Percentiles rank a stretch among this genome's conserved stretches.
Conservation (phyloP, 30 jellyfish, hydroid and myxozoan genomes). For the Catostylus mosaicus region DNA sequence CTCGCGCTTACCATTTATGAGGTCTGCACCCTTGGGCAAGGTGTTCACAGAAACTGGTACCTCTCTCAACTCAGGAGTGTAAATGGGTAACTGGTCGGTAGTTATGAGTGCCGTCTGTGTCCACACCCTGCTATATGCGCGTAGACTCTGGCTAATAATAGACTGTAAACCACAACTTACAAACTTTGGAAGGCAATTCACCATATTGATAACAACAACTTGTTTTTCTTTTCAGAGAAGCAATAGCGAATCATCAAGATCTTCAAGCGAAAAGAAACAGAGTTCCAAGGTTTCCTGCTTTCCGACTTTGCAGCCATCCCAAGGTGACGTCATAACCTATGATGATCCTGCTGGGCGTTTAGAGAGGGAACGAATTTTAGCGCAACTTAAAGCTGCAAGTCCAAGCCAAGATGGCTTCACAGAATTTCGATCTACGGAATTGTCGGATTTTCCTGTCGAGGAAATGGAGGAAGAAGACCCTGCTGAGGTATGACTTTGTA, state of each 20-base stretch:
- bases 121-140: no score
- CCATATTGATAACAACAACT: no score
- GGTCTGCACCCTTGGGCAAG: no score
- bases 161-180: no score
- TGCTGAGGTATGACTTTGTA: not conserved
- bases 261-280: slow-evolving; percentile 42
- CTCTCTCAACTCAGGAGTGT: no score
- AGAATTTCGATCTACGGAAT: slow-evolving; percentile 34
- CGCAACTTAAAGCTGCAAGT: slow-evolving; percentile 91
- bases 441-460: slow-evolving; percentile 39
- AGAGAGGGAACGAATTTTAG: slow-evolving; percentile 92
- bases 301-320: slow-evolving; percentile 84
- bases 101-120: no score
- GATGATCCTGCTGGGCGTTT: slow-evolving; percentile 97
- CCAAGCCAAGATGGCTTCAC: slow-evolving; percentile 88
- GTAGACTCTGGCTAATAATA: no score
- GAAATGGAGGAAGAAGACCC: slow-evolving; percentile 7
- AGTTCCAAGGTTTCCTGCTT: not conserved
- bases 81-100: no score
- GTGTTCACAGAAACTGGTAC: no score
- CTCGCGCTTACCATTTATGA: no score
- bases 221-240: slow-evolving; percentile 51
- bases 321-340: slow-evolving; percentile 91
- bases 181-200: no score
- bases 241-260: slow-evolving; percentile 75